Evolutionary conservation across 2,797 vertebrate genomes (phyloP).

Genomic region (Neoniphon sammara): DNA sequence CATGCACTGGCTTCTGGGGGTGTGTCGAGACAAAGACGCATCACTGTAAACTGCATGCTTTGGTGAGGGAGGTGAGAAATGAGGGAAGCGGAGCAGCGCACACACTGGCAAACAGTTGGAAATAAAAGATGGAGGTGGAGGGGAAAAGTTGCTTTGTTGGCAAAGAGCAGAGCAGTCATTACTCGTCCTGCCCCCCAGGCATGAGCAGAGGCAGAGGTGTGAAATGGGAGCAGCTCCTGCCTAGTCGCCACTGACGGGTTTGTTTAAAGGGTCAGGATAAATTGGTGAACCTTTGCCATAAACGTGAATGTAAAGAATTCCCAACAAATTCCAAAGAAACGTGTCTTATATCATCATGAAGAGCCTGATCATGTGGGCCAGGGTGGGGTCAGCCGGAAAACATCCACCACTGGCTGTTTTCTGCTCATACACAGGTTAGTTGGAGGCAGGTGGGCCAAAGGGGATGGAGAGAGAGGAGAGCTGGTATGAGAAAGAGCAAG

Average conservation of each 20-base stretch:
- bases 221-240: slow-evolving; percentile 53
- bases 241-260: slow-evolving; percentile 64
- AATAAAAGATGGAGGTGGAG: slow-evolving; percentile 73
- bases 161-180: slow-evolving; percentile 76
- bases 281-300: slow-evolving; percentile 63
- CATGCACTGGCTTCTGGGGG: slow-evolving; percentile 33
- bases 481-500: background rate
- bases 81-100: slow-evolving; percentile 76
- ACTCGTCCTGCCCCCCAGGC: slow-evolving; percentile 61
- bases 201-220: slow-evolving; percentile 53
- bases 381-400: too few species aligned
- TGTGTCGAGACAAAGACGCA: slow-evolving; percentile 48
- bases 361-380: background rate
- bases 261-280: slow-evolving; percentile 72
- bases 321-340: slow-evolving; percentile 37
- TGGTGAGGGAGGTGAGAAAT: slow-evolving; percentile 84
- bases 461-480: background rate
- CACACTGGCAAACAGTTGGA: slow-evolving; percentile 73
- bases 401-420: too few species aligned
- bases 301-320: slow-evolving; percentile 64
- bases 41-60: slow-evolving; percentile 52
- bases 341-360: slow-evolving; percentile 5
- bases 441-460: too few species aligned
- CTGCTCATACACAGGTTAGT: too few species aligned
- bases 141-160: slow-evolving; percentile 81